These are phyloP conservation scores for Conomelus anceps DNA, from an alignment of 2,888 invertebrate species.

Conservation along the genomic window DNA sequence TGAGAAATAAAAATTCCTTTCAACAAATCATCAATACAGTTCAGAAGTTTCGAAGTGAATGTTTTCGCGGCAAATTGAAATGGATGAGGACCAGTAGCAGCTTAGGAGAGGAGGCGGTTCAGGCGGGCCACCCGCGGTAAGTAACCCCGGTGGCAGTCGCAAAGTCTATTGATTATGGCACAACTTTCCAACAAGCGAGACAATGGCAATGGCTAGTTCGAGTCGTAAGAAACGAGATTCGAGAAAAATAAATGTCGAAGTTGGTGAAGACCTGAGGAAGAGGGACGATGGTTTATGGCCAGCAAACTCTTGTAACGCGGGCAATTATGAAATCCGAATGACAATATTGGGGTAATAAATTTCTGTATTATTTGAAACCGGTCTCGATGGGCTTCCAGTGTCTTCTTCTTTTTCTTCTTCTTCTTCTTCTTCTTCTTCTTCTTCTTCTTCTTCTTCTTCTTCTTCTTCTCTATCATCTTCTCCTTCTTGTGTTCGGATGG, in stretches of 20 bases:
- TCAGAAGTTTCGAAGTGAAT: background rate
- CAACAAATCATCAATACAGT: background rate
- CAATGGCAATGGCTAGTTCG: background rate
- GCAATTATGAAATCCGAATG: constrained; percentile 10
- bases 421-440: background rate
- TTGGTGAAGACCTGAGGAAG: background rate
- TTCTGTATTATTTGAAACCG: constrained; percentile 6
- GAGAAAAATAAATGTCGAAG: background rate
- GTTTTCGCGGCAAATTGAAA: background rate
- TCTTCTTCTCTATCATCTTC: background rate
- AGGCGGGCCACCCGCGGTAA: background rate
- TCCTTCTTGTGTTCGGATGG: background rate
- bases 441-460: background rate
- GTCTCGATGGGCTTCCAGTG: background rate
- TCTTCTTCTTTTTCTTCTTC: background rate
- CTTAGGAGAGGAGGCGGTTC: no score
- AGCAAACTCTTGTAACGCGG: background rate
- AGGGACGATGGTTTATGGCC: constrained; percentile 3
- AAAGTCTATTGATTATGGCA: background rate
- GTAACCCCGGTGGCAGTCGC: background rate
- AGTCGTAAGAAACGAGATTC: background rate
- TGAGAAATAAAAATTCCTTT: background rate
- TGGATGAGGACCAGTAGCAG: background rate
- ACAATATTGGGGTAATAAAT: constrained; percentile 13
- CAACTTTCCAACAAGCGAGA: background rate